Evolutionary conservation across 2,888 invertebrate genomes (phyloP).

Genomic region (Rhodophaea formosa): DNA sequence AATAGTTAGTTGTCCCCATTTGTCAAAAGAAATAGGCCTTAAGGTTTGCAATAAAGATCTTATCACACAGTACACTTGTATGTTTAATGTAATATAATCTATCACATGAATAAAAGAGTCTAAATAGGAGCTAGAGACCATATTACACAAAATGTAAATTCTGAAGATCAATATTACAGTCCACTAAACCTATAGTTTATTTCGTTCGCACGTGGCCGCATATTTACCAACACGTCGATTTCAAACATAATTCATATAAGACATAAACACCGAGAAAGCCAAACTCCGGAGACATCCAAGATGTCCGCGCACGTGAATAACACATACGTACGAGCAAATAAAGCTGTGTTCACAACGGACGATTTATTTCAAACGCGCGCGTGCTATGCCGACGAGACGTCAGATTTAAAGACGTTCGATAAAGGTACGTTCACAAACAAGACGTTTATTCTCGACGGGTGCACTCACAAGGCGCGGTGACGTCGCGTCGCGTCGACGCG

Average conservation of each 20-base stretch:
- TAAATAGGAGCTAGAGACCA: too few relatives aligned
- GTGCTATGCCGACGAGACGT: not conserved
- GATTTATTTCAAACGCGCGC: slow-evolving; percentile 8
- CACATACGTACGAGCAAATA: not conserved
- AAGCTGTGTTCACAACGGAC: slow-evolving; percentile 2
- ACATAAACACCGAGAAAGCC: slow-evolving; percentile 8
- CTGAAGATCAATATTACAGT: too few relatives aligned
- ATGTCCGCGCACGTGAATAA: slow-evolving; percentile 9
- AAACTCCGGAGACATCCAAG: slow-evolving; percentile 4
- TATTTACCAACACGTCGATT: too few relatives aligned
- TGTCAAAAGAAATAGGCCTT: too few relatives aligned
- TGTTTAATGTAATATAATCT: too few relatives aligned
- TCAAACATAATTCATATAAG: slow-evolving; percentile 2
- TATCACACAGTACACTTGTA: too few relatives aligned
- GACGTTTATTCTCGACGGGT: slow-evolving; percentile 49
- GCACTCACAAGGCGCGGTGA: slow-evolving; percentile 29
- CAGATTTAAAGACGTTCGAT: not conserved
- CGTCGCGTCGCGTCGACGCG: slow-evolving; percentile 66
- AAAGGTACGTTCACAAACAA: slow-evolving; percentile 27
- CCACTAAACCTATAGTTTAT: not conserved
- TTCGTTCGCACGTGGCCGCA: not conserved
- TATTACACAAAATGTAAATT: too few relatives aligned
- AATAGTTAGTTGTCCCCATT: too few relatives aligned
- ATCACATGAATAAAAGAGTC: too few relatives aligned
- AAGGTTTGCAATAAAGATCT: too few relatives aligned